phyloP scores from a whole-genome alignment of 30 jellyfish, hydroid and myxozoan genomes.

The Haliclystus octoradiatus region DNA sequence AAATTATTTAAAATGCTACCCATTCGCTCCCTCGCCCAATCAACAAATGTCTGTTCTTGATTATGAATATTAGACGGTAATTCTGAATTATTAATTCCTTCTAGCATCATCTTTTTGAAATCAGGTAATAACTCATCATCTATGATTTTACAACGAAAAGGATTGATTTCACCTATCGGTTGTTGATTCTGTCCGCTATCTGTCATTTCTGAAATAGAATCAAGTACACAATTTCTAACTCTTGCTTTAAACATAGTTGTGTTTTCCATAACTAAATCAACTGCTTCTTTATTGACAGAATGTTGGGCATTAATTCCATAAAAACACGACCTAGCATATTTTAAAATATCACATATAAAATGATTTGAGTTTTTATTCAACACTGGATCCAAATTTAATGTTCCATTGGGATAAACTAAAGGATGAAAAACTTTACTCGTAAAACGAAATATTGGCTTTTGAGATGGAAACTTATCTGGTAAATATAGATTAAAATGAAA shows the following conservation, averaged over 20 bases:
- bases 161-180: too few relatives aligned
- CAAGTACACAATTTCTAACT: slow-evolving; percentile 63
- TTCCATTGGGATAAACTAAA: slow-evolving; percentile 46
- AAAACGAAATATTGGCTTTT: slow-evolving; percentile 56
- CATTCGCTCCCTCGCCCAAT: slow-evolving; percentile 22
- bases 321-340: slow-evolving; percentile 40
- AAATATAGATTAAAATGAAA: slow-evolving; percentile 58
- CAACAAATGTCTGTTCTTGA: too few relatives aligned
- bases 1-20: slow-evolving; percentile 20
- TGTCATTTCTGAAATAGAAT: slow-evolving; percentile 22
- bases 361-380: slow-evolving; percentile 1
- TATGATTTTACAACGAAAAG: slow-evolving; percentile 43
- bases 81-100: background rate
- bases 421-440: slow-evolving; percentile 64
- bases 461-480: slow-evolving; percentile 61
- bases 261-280: slow-evolving; percentile 9
- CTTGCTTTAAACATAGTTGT: slow-evolving; percentile 36
- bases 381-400: slow-evolving; percentile 11
- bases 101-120: slow-evolving; percentile 8
- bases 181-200: slow-evolving; percentile 21
- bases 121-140: slow-evolving; percentile 8
- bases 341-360: slow-evolving; percentile 47
- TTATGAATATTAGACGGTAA: too few relatives aligned
- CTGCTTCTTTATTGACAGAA: slow-evolving; percentile 24
- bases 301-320: slow-evolving; percentile 5